Base-by-base conservation (phyloP, 2,888 invertebrate genomes). In the Drosophila anomelani region DNA sequence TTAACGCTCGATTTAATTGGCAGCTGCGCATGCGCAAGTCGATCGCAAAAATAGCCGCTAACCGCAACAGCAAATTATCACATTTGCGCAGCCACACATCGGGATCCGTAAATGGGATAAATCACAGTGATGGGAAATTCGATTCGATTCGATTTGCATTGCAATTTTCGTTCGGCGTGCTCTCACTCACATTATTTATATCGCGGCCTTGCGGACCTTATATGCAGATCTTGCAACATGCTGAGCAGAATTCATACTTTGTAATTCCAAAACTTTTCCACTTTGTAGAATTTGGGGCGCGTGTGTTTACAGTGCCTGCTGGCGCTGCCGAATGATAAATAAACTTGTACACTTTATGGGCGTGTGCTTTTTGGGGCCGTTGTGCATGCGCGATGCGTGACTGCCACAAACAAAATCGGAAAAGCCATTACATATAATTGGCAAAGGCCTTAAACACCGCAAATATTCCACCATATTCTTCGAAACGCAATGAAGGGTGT, bases 261-360 rank as follows among this genome's bases (percentile, higher is more conserved):
- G 43, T 32, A 58, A 71, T 53, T 66, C 51, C 38, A 67, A 55
- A 56, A 41, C 46, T 47, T 56, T 58, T 61, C 61, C 77, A 70
- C 79, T 66, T 70, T 83, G 62, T 56, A 73, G 41, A 66, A 75
- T 76, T 67, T 60, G 53, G 47, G 55, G 38, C 36, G 58, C 51
- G 67, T 78, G 66, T 81, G 63, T 85, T 80, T 82, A 53, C 78
- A 59, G 70, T 61, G 58, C 38, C 66, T 54, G 47, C 49, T 17
- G 47, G 15, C 20, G 79, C 70, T 68, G 36, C 66, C 67, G 58
- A 85, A 69, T 80, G 83, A 81, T 85, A 79, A 81, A 83, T 85
- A 85, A 88, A 85, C 75, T 85, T 74, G 77, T 76, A 72, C 63
- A 76, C 67, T 88, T 83, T 80, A 80, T 75, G 44, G 61, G 36